Evolutionary conservation across 2,113 vertebrate genomes (phyloP), one percentile per base, ranked within the genome.

Genomic region (Melanerpes formicivorus): DNA sequence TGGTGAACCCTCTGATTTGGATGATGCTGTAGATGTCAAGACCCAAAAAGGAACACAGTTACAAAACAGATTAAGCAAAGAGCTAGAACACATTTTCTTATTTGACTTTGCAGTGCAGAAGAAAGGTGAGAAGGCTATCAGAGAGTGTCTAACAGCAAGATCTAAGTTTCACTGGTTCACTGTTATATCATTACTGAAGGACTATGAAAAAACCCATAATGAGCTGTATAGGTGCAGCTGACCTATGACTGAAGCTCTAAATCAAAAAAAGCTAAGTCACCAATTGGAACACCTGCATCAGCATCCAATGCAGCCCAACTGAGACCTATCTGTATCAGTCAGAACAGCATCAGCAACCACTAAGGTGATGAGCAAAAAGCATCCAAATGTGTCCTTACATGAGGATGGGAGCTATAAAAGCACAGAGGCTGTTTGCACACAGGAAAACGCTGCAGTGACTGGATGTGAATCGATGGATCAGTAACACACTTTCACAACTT

Each of bases 1-100:
- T 76, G 99, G 98, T 0, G 99, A 99, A 40, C 99, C 98, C 97
- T 99, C 99, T 10, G 99, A 99, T 96, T 99, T 99, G 93, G 99
- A 99, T 16, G 99, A 99, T 46, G 99, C 99, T 99, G 96, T 80
- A 48, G 15, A 26, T 30, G 80, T 30, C 62, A 88, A 91, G 52
- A 80, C 11, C 92, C 92, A 88, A 6, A 88, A 87, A 96, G 46
- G 90, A 90, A 52, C 54, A 93, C 44, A 95, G 52, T 85, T 56
- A 91, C 87, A 94, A 54, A 94, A 56, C 17, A 48, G 23, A 60
- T 67, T 87, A 37, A 46, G 17, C 17, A 59, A 2, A n/a, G 18
- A 83, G 26, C 23, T 90, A 76, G 60, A 72, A 12, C 10, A 64
- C 3, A 4, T 67, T 75, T 86, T 88, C 52, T 66, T 44, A 46